Evolutionary conservation across 2,888 invertebrate species (phyloP), one percentile per base, ranked within the genome.

Genomic region (Caenorhabditis drosophilae): DNA sequence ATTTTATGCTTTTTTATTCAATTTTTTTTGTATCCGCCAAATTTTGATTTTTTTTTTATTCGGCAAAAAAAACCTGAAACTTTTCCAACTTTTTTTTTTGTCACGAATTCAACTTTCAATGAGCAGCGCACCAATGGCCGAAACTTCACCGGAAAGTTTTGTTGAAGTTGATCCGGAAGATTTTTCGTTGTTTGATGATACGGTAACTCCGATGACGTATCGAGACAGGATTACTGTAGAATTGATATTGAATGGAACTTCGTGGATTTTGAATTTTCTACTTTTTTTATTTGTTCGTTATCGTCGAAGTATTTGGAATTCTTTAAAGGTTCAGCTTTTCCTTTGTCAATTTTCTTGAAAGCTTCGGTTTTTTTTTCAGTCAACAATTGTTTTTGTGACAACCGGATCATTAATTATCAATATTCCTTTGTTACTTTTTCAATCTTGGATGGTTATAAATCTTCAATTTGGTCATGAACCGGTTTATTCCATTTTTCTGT

Each of bases 361-460:
- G 16, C 4, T 20, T 40, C 40, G 6, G 16, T 40, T 40, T 3
- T 40, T 40, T 20, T 47, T 57, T 27, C 53, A 63, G 63, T 54
- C 54, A 20, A 63, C 63, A 18, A 63, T 63, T n/a, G 63, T 57
- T 2, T 63, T 63, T 36, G 63, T 57, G 1, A 63, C 63, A 11
- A 49, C 57, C 22, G 63, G 63, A 23, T 53, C 57, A 18, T 57
- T 63, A 22, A 35, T 63, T 20, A 25, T 57, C 1, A 63, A 63
- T 23, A 44, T 63, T 34, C 63, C 63, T 11, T 31, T 63, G 4
- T 20, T 63, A 3, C 11, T 44, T 12, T 63, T 63, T 26, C 63
- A 63, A 53, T 27, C 40, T 12, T 63, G 63, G 63, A 63, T 63
- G 63, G 63, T 63, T 11, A 38, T 63, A 48, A 48, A 63, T 44